Base-by-base conservation (phyloP, 2,113 vertebrate species). In the Poeciliopsis occidentalis region DNA sequence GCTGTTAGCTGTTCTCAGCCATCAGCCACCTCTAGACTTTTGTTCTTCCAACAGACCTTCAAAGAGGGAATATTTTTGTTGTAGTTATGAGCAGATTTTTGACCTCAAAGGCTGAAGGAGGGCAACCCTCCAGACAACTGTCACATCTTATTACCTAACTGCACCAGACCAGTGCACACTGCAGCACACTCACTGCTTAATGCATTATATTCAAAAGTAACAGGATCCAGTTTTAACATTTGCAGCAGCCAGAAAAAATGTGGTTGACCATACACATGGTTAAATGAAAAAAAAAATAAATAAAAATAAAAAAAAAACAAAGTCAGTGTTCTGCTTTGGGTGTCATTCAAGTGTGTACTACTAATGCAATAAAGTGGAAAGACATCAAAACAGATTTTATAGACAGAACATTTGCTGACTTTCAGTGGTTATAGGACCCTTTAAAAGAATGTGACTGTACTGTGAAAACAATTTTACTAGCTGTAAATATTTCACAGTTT, bases 111-210 rank as follows among this genome's bases (percentile, higher is more conserved):
- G 64, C 70, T 30, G 77, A 75, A 65, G 69, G 87, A 83, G 81
- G 83, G 65, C 81, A 81, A 37, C 8, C 69, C 84, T 74, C 76
- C 71, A 39, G 29, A 72, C 80, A 62, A 54, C 70, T 83, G 85
- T 76, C 88, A 80, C 26, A 19, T 91, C 86, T 78, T 73, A 84
- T 87, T 88, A 85, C 73, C 73, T 24, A 11, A 72, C 71, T 3
- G 4, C 67, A 57, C 19, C 54, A 22, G 60, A 69, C 60, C 34
- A 76, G 41, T 47, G 44, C 44, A 26, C 69, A 44, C 60, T 44
- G 2, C 60, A 73, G 60, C 71, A 62, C 72, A 69, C 73, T 41
- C 39, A 57, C 68, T 31, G 69, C 60, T 78, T 69, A 84, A 78
- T 31, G 27, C 19, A 37, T 75, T 32, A 6, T 1, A 5, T 17